Evolutionary conservation across 1,140 invertebrate genomes (phyloP).

Genomic region (Glossosoma conforme): DNA sequence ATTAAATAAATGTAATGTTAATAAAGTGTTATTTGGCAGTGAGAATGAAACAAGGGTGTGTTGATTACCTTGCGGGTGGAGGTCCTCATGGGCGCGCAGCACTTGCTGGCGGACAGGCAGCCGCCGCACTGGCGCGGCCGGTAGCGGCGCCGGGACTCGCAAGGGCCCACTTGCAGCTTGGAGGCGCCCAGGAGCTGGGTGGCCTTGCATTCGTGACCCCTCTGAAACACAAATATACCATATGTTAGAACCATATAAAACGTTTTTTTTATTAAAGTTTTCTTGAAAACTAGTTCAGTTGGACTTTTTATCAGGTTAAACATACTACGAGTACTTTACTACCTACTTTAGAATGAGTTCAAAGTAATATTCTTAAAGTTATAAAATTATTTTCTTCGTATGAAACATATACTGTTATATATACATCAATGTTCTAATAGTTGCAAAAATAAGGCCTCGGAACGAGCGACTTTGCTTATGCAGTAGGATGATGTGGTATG

Average conservation of each 20-base stretch:
- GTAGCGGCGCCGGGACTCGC: constrained; percentile 56
- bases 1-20: neutral
- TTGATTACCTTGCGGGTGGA: constrained; percentile 54
- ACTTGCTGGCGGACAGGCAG: constrained; percentile 48
- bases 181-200: constrained; percentile 53
- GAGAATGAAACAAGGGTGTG: neutral
- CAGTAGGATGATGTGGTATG: no score
- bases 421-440: no score
- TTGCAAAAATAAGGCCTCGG: no score
- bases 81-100: constrained; percentile 55
- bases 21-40: neutral
- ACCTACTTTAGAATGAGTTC: no score
- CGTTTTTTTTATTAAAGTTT: neutral
- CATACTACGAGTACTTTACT: no score
- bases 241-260: no score
- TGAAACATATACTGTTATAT: no score
- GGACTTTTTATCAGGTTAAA: no score
- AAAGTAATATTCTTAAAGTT: no score
- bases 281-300: no score
- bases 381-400: no score
- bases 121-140: constrained; percentile 60
- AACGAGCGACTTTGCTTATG: no score
- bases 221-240: constrained; percentile 49
- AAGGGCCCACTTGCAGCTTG: constrained; percentile 56
- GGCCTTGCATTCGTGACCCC: constrained; percentile 60